Evolutionary conservation across 92 coral and sea anemone genomes (phyloP).

Genomic region (Epizoanthus stellaris): DNA sequence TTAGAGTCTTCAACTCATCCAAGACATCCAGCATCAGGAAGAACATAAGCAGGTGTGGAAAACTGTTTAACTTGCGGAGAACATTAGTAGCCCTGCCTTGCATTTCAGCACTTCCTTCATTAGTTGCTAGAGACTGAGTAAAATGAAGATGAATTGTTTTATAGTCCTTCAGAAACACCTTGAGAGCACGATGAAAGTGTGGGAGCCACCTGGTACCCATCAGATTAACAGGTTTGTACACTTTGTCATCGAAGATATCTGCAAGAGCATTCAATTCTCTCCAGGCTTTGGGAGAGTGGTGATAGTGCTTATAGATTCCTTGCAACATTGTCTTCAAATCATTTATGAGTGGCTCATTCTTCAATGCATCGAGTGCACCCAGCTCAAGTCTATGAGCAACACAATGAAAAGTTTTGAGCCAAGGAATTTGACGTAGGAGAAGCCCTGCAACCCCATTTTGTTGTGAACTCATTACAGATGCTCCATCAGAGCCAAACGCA

Average conservation of each 20-base stretch:
- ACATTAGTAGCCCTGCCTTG: conserved; percentile 2
- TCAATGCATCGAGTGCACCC: neutral
- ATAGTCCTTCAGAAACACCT: too few relatives aligned
- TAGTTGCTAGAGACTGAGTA: neutral
- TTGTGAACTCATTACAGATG: conserved; percentile 7
- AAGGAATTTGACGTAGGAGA: neutral
- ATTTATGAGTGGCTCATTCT: neutral
- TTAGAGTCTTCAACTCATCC: conserved; percentile 9
- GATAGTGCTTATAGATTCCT: conserved; percentile 8
- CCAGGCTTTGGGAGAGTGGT: neutral
- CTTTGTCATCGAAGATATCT: neutral
- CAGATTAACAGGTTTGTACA: neutral
- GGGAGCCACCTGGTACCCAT: too few relatives aligned
- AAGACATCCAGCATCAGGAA: neutral
- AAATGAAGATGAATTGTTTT: neutral
- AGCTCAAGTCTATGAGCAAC: conserved; percentile 1
- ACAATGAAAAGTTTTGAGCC: neutral
- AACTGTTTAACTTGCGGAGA: neutral
- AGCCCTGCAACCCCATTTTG: neutral
- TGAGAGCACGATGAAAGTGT: neutral
- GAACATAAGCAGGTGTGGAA: neutral
- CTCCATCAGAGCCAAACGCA: neutral
- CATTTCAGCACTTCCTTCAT: neutral
- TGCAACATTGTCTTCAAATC: too few relatives aligned
- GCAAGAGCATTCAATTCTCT: conserved; percentile 5